Base-by-base conservation (phyloP, 1,140 invertebrate genomes). In the Apis laboriosa region DNA sequence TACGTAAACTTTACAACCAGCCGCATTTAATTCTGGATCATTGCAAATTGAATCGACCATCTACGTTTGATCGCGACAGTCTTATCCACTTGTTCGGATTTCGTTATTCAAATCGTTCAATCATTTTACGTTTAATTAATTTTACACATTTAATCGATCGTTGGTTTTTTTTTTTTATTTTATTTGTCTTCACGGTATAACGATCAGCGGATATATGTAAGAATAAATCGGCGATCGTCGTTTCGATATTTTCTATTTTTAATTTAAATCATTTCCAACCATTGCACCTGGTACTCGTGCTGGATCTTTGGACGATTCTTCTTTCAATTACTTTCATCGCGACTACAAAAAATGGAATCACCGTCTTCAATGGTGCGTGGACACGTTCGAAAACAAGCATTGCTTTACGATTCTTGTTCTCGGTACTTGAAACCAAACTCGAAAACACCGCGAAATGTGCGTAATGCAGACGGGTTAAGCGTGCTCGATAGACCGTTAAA, bases 401-500 rank as follows among this genome's bases (percentile, higher is more conserved):
- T 28, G 43, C 24, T 81, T 68, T 24, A 34, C n/a, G 63, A 75
- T 55, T 24, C 24, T 24, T 51, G n/a, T 43, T 68, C 63, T 34
- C n/a, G 51, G 58, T 19, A 55, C 21, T 64, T 53, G 24, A 3
- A 3, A 13, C 21, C 49, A 21, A 17, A 17, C 13, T 9, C 60
- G 58, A 43, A 43, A 43, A 43, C n/a, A 60, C 68, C 21, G 58
- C 43, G 66, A 43, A 83, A 72, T 34, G 73, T 76, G 86, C 80
- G 80, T 76, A 78, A 71, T 85, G 53, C 71, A 72, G 56, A 55
- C 51, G 70, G 78, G 79, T 76, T 76, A 81, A 81, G 72, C 67
- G 75, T 70, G 77, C 84, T 87, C 86, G 60, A 86, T 86, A 75
- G 61, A 86, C 75, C 84, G 82, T 85, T 87, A 87, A 83, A 86